Evolutionary conservation across 2,797 vertebrate species (phyloP).

Genomic region (Anniella stebbinsi): DNA sequence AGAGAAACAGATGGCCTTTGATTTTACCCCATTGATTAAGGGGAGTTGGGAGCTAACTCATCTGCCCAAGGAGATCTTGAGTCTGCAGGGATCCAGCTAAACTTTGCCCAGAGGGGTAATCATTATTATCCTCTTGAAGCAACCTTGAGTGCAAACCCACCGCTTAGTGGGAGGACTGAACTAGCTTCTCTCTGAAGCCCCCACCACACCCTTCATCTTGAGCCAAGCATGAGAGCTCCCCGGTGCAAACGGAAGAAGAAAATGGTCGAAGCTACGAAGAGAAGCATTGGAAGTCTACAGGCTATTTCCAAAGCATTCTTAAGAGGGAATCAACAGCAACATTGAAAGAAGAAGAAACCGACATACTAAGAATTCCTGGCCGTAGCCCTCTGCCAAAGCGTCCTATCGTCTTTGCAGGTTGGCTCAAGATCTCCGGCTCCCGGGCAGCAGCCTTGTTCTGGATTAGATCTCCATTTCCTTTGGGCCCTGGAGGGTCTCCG

Average conservation of each 20-base stretch:
- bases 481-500: background rate
- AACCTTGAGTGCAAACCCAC: background rate
- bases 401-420: slow-evolving; percentile 39
- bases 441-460: background rate
- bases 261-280: background rate
- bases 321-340: background rate
- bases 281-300: background rate
- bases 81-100: background rate
- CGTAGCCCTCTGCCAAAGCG: background rate
- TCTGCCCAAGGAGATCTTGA: background rate
- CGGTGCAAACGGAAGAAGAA: background rate
- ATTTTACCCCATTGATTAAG: background rate
- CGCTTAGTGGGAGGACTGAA: background rate
- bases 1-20: background rate
- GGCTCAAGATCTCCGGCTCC: background rate
- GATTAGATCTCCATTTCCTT: background rate
- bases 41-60: background rate
- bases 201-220: rapidly evolving
- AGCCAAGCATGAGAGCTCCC: background rate
- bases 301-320: background rate
- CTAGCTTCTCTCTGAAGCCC: background rate
- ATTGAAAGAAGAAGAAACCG: background rate
- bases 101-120: background rate
- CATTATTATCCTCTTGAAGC: background rate
- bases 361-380: slow-evolving; percentile 55